Base-by-base conservation (phyloP, 2,113 vertebrate species). In the Osmerus eperlanus region DNA sequence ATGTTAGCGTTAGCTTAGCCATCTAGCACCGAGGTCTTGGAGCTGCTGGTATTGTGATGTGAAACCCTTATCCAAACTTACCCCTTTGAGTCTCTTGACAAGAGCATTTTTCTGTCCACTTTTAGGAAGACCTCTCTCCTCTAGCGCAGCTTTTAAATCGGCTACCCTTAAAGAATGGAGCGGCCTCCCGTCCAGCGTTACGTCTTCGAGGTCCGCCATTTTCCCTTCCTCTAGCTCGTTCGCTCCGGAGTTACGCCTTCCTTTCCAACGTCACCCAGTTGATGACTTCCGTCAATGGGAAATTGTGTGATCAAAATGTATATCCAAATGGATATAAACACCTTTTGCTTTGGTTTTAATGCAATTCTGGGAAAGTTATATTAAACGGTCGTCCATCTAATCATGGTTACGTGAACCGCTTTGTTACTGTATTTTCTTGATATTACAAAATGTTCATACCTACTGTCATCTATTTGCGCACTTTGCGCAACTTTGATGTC, bases 161-260 rank as follows among this genome's bases (percentile, higher is more conserved):
- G 95, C 95, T 67, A 97, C 95, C 83, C 95, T 92, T 78, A 97
- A 92, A 85, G 93, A 93, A 88, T 97, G 94, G 80, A 97, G 94
- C 92, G 95, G 93, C 92, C 93, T 95, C 91, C 95, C 95, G 92
- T 97, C 95, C 91, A 97, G 93, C 91, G 94, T 96, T 89, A 96
- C 95, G 92, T 97, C 95, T 93, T 97, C 95, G 90, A 95, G 94
- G 87, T 97, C 95, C 94, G 95, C 95, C 95, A 97, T 97, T 93
- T 95, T 97, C 87, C 89, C 72, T 88, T 91, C 89, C 90, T 90
- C 88, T 90, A 81, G 81, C 85, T 86, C 73, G 83, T 78, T 68
- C 76, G n/a, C 67, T 83, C 63, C 60, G 11, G 58, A 58, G 84
- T 80, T 70, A 86, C 91, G 90, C 89, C 90, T 89, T 90, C 90